A percentile compares a stretch with the other conserved stretches of the same genome.
Evolutionary conservation across 2,113 vertebrate genomes (phyloP).

Genomic region (Todiramphus saurophagus): DNA sequence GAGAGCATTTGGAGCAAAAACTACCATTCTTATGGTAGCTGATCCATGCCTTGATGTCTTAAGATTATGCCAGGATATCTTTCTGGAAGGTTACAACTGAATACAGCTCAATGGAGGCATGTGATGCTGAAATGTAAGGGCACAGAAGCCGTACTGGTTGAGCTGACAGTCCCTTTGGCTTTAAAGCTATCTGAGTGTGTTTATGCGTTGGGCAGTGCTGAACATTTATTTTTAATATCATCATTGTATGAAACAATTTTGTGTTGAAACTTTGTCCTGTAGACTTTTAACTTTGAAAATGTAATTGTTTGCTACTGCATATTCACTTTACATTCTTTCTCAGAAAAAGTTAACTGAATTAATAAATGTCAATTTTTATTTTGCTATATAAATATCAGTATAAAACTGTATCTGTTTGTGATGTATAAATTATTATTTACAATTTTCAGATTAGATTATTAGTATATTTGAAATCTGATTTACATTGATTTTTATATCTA

Average conservation of each 20-base stretch:
- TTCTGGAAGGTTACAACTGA: not conserved
- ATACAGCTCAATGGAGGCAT: not conserved
- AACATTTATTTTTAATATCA: not conserved
- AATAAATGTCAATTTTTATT: not conserved
- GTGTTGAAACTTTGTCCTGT: not conserved
- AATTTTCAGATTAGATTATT: not conserved
- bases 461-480: not conserved
- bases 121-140: not conserved
- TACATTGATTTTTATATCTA: not conserved
- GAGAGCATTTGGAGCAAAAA: not conserved
- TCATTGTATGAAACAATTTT: not conserved
- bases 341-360: not conserved
- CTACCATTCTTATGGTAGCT: not conserved
- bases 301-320: not conserved
- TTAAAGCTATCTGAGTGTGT: not conserved
- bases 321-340: not conserved
- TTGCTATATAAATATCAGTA: not conserved
- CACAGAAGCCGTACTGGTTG: not conserved
- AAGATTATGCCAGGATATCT: not conserved
- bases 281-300: not conserved
- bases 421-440: not conserved
- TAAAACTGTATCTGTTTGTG: not conserved
- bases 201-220: not conserved
- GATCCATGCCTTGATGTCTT: not conserved
- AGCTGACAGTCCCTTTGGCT: not conserved